These are phyloP conservation scores for Ligdia adustata DNA, from an alignment of 2,888 invertebrate species.

Conservation along the genomic window DNA sequence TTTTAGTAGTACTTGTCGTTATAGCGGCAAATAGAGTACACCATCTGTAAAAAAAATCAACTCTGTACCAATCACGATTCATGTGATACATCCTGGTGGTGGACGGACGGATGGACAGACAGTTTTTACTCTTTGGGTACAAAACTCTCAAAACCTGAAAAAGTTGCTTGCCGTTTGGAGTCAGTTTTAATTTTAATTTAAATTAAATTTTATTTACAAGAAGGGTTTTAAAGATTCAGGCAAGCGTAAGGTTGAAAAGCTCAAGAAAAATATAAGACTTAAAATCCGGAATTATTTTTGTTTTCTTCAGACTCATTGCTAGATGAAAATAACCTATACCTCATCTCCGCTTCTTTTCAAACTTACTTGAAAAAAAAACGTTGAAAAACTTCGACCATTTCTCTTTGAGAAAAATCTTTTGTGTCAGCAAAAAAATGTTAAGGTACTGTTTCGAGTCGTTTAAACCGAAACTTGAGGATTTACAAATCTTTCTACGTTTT, in stretches of 20 bases:
- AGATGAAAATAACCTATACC: background rate
- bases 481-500: constrained; percentile 14
- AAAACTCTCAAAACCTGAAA: no score
- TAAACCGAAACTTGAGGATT: constrained; percentile 12
- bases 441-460: constrained; percentile 16
- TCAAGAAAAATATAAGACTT: background rate
- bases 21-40: no score
- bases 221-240: no score
- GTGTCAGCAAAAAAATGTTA: constrained; percentile 23
- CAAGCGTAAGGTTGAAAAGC: background rate
- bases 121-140: no score
- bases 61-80: no score
- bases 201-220: no score
- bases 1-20: no score
- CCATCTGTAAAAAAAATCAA: no score
- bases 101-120: no score
- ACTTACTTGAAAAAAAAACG: constrained; percentile 11
- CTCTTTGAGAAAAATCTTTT: constrained; percentile 24
- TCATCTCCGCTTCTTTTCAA: constrained; percentile 14
- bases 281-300: background rate
- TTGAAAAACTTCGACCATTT: constrained; percentile 19
- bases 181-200: no score
- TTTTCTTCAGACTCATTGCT: background rate
- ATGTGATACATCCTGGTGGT: no score
- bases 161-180: no score